Conservation (phyloP, 2,888 invertebrate genomes). For the Bedellia somnulentella region DNA sequence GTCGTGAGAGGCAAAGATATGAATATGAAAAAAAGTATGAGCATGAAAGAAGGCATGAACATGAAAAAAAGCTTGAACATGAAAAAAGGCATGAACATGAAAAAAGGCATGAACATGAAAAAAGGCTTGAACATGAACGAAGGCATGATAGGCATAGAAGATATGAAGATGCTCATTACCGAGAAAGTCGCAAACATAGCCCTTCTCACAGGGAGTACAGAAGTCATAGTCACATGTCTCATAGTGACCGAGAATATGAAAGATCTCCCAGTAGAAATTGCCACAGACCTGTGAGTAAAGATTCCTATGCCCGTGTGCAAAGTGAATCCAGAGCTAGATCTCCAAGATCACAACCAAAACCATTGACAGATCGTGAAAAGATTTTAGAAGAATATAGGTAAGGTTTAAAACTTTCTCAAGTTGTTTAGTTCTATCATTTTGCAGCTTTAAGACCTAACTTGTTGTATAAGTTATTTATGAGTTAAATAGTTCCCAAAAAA, state of each 20-base stretch:
- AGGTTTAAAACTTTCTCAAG: no score
- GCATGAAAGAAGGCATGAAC: slow-evolving; percentile 12
- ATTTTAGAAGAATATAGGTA: slow-evolving; percentile 47
- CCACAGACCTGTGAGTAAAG: slow-evolving; percentile 15
- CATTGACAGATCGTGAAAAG: slow-evolving; percentile 40
- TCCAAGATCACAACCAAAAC: slow-evolving; percentile 13
- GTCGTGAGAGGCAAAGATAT: slow-evolving; percentile 15
- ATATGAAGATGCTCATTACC: slow-evolving; percentile 1
- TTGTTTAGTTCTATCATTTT: no score
- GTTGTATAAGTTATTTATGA: background rate
- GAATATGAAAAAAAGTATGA: slow-evolving; percentile 9
- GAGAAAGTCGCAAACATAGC: background rate
- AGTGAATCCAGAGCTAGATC: background rate
- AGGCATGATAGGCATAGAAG: background rate
- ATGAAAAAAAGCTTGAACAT: slow-evolving; percentile 27
- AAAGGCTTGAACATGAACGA: background rate
- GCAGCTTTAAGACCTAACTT: background rate
- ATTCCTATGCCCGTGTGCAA: slow-evolving; percentile 11
- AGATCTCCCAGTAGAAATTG: slow-evolving; percentile 3
- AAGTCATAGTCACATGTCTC: slow-evolving; percentile 13
- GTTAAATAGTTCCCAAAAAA: no score
- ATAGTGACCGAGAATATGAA: no score
- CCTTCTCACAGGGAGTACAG: background rate
- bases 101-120: slow-evolving; percentile 23
- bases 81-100: no score